Base-by-base conservation (phyloP, 2,888 invertebrate species). In the Ryuthela nishihirai region DNA sequence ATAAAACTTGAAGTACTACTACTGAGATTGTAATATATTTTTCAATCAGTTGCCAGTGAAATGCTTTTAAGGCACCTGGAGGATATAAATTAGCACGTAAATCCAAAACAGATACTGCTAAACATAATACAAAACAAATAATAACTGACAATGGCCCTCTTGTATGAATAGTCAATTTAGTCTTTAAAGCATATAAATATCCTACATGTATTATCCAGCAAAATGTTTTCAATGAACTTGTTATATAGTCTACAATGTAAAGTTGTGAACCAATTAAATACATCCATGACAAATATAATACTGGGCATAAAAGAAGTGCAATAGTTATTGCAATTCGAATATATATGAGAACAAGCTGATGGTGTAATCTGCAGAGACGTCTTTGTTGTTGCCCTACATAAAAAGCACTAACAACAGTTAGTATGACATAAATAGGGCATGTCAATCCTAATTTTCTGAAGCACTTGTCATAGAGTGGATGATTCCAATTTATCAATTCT, bases 1-100 rank as follows among this genome's bases (percentile, higher is more conserved):
- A 54, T 15, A 54, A 2, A 5, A 50, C 12, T 18, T 54, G 54
- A 17, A 49, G 25, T 20, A 32, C 20, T 23, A 49, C 20, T 21
- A 24, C 18, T n/a, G 24, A 4, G 18, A 49, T 17, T 9, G 34
- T 35, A 15, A 24, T n/a, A 17, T 25, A n/a, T 35, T 43, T 35
- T 4, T 39, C 39, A 17, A 17, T 17, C 18, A 39, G n/a, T n/a
- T n/a, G n/a, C n/a, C n/a, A n/a, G n/a, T n/a, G 20, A 18, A 4
- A 5, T 39, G 15, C 18, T 17, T 18, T 18, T 3, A 20, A 17
- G 5, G 15, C 15, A 15, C 34, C n/a, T 15, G n/a, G 17, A 17
- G n/a, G 15, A 24, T 20, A n/a, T 9, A 9, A 25, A 2, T 38
- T 24, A 21, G 34, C 23, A 42, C 48, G 54, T 20, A 49, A 32